Conservation (phyloP, 2,888 invertebrate species). For the Tachina grossa region DNA sequence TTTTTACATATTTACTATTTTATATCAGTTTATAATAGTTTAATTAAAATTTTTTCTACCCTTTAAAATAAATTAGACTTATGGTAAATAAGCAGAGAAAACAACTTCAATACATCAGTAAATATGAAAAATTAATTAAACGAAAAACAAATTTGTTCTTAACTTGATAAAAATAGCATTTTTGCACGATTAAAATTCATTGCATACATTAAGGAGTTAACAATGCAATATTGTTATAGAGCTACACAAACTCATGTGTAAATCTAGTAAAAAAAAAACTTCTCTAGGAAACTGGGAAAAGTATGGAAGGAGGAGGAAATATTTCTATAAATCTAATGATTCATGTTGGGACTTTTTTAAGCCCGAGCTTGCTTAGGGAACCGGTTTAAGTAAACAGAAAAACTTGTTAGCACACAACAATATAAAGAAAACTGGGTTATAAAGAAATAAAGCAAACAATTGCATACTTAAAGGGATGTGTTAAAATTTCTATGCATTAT, state of each 20-base stretch:
- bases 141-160: background rate
- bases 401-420: background rate
- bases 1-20: no score
- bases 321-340: conserved; percentile 12
- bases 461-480: conserved; percentile 55
- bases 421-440: background rate
- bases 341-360: background rate
- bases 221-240: background rate
- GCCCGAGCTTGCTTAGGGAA: conserved; percentile 18
- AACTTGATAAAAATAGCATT: background rate
- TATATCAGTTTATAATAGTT: no score
- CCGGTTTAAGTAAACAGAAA: conserved; percentile 17
- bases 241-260: background rate
- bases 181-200: conserved; percentile 8
- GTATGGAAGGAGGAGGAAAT: background rate
- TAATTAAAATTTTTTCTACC: background rate
- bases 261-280: background rate
- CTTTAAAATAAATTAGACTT: background rate
- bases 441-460: conserved; percentile 31
- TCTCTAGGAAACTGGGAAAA: background rate
- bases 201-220: conserved; percentile 34
- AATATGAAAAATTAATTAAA: background rate
- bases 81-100: background rate
- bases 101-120: background rate
- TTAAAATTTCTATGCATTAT: conserved; percentile 23